phyloP scores from a whole-genome alignment of 1,140 invertebrate genomes.

The Luehdorfia chinensis region DNA sequence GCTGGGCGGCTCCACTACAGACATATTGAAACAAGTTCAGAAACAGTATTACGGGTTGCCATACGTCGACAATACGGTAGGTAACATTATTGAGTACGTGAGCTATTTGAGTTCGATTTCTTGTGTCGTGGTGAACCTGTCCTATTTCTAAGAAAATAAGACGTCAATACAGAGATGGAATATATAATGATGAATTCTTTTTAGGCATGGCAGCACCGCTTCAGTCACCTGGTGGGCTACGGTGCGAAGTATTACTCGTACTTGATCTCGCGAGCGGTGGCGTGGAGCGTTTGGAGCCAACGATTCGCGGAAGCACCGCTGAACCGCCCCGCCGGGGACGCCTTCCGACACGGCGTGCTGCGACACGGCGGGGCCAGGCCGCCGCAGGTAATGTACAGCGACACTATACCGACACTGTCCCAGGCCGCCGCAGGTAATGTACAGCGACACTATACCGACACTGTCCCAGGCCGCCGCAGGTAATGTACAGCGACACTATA shows the following conservation, averaged over 20 bases:
- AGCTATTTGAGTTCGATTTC: not conserved
- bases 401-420: too few species aligned
- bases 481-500: too few species aligned
- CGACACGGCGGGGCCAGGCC: slow-evolving; percentile 93
- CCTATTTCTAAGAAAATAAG: too few species aligned
- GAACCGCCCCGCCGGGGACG: slow-evolving; percentile 84
- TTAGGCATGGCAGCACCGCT: slow-evolving; percentile 96
- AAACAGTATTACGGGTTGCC: slow-evolving; percentile 90
- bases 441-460: too few species aligned
- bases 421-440: too few species aligned
- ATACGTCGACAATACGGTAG: slow-evolving; percentile 91
- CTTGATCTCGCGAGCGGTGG: slow-evolving; percentile 94
- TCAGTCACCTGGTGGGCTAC: slow-evolving; percentile 98
- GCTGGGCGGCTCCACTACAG: slow-evolving; percentile 80
- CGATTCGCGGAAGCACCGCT: slow-evolving; percentile 93
- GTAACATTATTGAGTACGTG: slow-evolving; percentile 12
- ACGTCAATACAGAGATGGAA: too few species aligned
- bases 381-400: slow-evolving; percentile 51
- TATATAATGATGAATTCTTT: too few species aligned
- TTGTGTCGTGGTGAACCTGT: too few species aligned
- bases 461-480: too few species aligned
- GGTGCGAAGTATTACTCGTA: slow-evolving; percentile 99
- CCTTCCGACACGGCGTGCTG: slow-evolving; percentile 87
- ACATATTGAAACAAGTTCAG: slow-evolving; percentile 90
- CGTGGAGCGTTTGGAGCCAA: slow-evolving; percentile 95